These are phyloP conservation scores for Plecturocebus donacophilus DNA, from an alignment of 2,113 vertebrate genomes.

Conservation along the genomic window DNA sequence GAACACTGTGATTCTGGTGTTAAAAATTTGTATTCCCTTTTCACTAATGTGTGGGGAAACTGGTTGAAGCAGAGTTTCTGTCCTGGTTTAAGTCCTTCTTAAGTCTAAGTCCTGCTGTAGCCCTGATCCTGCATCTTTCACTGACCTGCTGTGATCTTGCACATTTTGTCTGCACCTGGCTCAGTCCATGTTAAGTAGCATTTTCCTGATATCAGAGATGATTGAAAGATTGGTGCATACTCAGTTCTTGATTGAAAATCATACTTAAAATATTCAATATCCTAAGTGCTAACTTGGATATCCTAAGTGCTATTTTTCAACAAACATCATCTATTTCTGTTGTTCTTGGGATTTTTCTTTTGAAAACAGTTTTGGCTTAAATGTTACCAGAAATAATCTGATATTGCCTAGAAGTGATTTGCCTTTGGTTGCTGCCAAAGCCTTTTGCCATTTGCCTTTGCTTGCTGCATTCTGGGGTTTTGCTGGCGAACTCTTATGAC, in stretches of 20 bases:
- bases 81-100: not conserved
- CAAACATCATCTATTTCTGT: not conserved
- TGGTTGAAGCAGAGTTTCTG: not conserved
- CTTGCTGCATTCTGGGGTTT: not conserved
- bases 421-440: not conserved
- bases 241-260: not conserved
- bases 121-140: not conserved
- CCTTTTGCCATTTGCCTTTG: no score
- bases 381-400: not conserved
- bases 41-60: not conserved
- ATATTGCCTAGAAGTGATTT: not conserved
- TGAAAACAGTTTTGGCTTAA: conserved; percentile 27
- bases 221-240: not conserved
- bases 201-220: not conserved
- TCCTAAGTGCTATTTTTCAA: not conserved
- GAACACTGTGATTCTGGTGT: not conserved
- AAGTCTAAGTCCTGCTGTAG: not conserved
- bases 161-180: not conserved
- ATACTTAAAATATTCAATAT: not conserved
- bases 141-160: not conserved
- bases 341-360: not conserved
- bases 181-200: not conserved
- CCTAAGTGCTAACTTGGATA: not conserved
- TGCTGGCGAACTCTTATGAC: not conserved
- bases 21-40: not conserved